A percentile compares a stretch with the other conserved stretches of the same genome.
These are phyloP conservation scores for Drosophila teissieri DNA, from an alignment of 1,140 invertebrate genomes.

Conservation along the genomic window DNA sequence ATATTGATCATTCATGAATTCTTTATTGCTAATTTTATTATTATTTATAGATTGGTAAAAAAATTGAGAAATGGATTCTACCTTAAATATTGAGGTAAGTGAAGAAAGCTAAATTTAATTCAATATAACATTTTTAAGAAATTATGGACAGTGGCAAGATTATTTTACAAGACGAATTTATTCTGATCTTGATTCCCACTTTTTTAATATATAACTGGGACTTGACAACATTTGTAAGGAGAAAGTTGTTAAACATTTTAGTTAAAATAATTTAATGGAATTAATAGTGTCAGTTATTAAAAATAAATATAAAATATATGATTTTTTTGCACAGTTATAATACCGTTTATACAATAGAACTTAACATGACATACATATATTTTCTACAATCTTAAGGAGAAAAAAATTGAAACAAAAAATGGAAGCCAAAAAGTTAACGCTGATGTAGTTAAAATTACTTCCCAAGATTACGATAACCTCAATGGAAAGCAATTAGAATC, in stretches of 20 bases:
- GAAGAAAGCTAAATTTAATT: neutral
- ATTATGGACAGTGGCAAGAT: neutral
- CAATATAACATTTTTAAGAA: neutral
- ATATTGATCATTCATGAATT: too few relatives aligned
- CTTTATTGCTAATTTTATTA: neutral
- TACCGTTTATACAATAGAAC: too few relatives aligned
- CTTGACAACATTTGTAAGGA: too few relatives aligned
- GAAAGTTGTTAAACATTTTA: too few relatives aligned
- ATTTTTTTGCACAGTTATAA: too few relatives aligned
- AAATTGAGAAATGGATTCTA: slow-evolving; percentile 49
- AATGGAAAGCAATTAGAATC: neutral
- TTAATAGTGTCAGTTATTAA: too few relatives aligned
- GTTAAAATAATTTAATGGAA: too few relatives aligned
- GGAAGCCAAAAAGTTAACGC: neutral
- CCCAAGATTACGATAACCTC: neutral
- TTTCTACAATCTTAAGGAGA: slow-evolving; percentile 3
- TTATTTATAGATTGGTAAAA: slow-evolving; percentile 9
- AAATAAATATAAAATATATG: too few relatives aligned
- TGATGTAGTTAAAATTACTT: neutral
- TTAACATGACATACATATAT: too few relatives aligned
- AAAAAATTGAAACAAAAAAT: neutral
- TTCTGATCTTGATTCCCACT: neutral
- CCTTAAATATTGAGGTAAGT: slow-evolving; percentile 41
- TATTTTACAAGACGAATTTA: neutral
- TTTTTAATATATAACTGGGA: too few relatives aligned